A percentile compares a stretch with the other conserved stretches of the same genome.
These are phyloP conservation scores for Drosophila anomelani DNA, from an alignment of 2,888 invertebrate genomes.

Conservation along the genomic window DNA sequence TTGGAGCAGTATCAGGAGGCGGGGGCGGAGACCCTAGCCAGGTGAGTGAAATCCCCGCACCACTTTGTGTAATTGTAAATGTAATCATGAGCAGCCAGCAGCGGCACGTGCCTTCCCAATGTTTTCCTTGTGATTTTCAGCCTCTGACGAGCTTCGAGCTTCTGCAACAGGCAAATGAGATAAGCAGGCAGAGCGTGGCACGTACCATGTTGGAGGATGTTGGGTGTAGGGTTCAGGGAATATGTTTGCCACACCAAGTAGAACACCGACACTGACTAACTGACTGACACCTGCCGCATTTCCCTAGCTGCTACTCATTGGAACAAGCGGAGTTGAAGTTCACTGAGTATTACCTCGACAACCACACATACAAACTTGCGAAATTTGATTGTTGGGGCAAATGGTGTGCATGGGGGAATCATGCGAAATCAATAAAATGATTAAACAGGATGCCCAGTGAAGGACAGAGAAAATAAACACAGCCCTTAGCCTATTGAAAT, in stretches of 20 bases:
- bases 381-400: conserved; percentile 26
- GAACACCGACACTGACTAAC: background rate
- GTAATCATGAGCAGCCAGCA: conserved; percentile 57
- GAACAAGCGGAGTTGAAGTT: conserved; percentile 13
- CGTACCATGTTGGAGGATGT: conserved; percentile 42
- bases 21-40: conserved; percentile 53
- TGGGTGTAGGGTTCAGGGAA: background rate
- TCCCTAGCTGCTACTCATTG: background rate
- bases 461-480: background rate
- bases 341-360: conserved; percentile 10
- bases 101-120: conserved; percentile 54
- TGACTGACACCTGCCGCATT: conserved; percentile 43
- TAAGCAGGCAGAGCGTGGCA: conserved; percentile 71
- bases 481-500: too few relatives aligned
- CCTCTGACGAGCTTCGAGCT: conserved; percentile 5
- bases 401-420: background rate
- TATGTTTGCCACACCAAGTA: background rate
- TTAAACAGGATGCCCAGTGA: background rate
- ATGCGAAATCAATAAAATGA: conserved; percentile 8
- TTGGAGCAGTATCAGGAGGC: background rate
- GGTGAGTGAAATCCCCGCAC: conserved; percentile 59
- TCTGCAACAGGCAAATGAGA: conserved; percentile 63
- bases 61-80: conserved; percentile 60
- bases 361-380: conserved; percentile 4
- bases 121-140: conserved; percentile 1